Evolutionary conservation across 2,888 invertebrate genomes (phyloP).

Genomic region (Tenthredo mesomela): DNA sequence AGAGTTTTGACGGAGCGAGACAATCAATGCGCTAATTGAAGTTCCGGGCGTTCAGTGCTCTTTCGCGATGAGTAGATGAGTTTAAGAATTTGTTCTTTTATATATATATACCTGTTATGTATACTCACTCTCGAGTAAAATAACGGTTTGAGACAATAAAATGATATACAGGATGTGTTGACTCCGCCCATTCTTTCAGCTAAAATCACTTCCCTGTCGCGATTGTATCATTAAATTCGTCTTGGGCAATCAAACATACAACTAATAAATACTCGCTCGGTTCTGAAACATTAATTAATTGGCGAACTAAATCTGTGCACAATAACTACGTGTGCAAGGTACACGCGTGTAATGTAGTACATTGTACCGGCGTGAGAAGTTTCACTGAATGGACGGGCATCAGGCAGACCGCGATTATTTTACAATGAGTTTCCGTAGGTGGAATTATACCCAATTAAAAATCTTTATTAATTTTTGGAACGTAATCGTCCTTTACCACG

Average conservation of each 20-base stretch:
- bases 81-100: conserved; percentile 2
- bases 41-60: conserved; percentile 55
- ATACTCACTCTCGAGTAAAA: neutral
- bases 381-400: conserved; percentile 36
- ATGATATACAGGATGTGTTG: conserved; percentile 43
- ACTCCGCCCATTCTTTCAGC: conserved; percentile 38
- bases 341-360: conserved; percentile 10
- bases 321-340: neutral
- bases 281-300: conserved; percentile 64
- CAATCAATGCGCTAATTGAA: conserved; percentile 72
- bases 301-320: conserved; percentile 53
- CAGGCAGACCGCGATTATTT: conserved; percentile 58
- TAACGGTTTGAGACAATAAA: conserved; percentile 13
- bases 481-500: conserved; percentile 27
- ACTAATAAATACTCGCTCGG: conserved; percentile 63
- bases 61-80: conserved; percentile 49
- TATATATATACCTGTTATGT: neutral
- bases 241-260: conserved; percentile 67
- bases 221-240: conserved; percentile 70
- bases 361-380: conserved; percentile 55
- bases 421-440: conserved; percentile 27
- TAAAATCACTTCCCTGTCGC: conserved; percentile 48
- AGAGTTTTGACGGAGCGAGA: conserved; percentile 67
- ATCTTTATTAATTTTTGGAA: conserved; percentile 29
- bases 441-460: conserved; percentile 43